These are phyloP conservation scores for Drosophila parabipectinata DNA, from an alignment of 1,140 invertebrate species.

Conservation along the genomic window DNA sequence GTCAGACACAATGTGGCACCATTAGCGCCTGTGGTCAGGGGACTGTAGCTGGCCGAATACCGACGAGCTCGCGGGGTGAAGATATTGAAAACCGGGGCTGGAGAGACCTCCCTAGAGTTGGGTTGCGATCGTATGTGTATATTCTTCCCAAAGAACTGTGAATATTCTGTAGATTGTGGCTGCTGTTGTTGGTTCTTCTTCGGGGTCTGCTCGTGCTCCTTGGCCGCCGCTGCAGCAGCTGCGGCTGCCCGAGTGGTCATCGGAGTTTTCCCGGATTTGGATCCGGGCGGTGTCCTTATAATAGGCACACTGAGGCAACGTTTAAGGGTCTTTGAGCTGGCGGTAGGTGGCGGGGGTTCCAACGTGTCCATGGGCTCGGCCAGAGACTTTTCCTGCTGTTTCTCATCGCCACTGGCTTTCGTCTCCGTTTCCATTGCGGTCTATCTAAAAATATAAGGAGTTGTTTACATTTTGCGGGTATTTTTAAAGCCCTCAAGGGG, in stretches of 20 bases:
- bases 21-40: slow-evolving; percentile 65
- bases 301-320: slow-evolving; percentile 93
- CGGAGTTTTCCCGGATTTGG: slow-evolving; percentile 45
- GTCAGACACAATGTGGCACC: slow-evolving; percentile 88
- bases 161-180: slow-evolving; percentile 28
- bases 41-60: slow-evolving; percentile 93
- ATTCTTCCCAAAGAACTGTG: slow-evolving; percentile 62
- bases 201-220: slow-evolving; percentile 66
- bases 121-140: slow-evolving; percentile 76
- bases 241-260: slow-evolving; percentile 84
- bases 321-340: slow-evolving; percentile 87
- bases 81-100: slow-evolving; percentile 85
- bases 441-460: slow-evolving; percentile 28
- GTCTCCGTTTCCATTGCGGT: slow-evolving; percentile 66
- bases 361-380: slow-evolving; percentile 61
- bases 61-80: slow-evolving; percentile 89
- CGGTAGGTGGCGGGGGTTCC: slow-evolving; percentile 76
- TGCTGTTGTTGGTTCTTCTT: slow-evolving; percentile 49
- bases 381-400: slow-evolving; percentile 25
- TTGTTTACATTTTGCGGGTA: slow-evolving; percentile 35
- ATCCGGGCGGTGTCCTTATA: slow-evolving; percentile 86
- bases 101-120: slow-evolving; percentile 75
- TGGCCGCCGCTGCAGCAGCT: slow-evolving; percentile 78
- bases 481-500: slow-evolving; percentile 20
- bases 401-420: slow-evolving; percentile 41